Evolutionary conservation across 1,140 invertebrate species (phyloP).

Genomic region (Camponotus floridanus): DNA sequence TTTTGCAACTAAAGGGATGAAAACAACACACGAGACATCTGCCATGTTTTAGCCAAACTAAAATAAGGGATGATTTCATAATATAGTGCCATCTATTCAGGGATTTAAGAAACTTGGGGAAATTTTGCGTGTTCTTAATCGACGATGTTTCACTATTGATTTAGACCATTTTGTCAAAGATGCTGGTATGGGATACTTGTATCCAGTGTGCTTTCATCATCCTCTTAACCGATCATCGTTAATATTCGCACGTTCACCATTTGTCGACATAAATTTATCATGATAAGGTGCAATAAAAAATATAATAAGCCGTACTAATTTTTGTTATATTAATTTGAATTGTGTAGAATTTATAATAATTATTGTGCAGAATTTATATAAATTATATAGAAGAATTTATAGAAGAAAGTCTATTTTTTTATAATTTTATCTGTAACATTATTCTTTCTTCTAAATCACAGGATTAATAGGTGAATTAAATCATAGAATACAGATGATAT

Average conservation of each 20-base stretch:
- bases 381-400: background rate
- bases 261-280: slow-evolving; percentile 23
- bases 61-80: slow-evolving; percentile 68
- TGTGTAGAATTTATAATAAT: background rate
- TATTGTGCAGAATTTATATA: too few relatives aligned
- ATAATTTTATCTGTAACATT: too few relatives aligned
- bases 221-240: slow-evolving; percentile 79
- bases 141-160: slow-evolving; percentile 70
- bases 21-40: slow-evolving; percentile 69
- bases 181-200: background rate
- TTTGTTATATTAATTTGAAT: background rate
- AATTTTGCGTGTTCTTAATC: slow-evolving; percentile 40
- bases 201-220: slow-evolving; percentile 46
- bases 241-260: slow-evolving; percentile 22
- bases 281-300: slow-evolving; percentile 26
- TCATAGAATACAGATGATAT: background rate
- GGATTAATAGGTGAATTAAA: too few relatives aligned
- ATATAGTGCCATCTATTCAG: slow-evolving; percentile 74
- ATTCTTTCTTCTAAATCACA: background rate
- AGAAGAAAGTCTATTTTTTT: slow-evolving; percentile 1
- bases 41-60: slow-evolving; percentile 56
- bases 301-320: background rate
- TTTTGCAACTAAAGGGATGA: background rate
- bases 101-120: slow-evolving; percentile 25
- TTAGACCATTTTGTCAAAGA: slow-evolving; percentile 46